Evolutionary conservation across 2,113 vertebrate species (phyloP).

Genomic region (Sakesphorus luctuosus): DNA sequence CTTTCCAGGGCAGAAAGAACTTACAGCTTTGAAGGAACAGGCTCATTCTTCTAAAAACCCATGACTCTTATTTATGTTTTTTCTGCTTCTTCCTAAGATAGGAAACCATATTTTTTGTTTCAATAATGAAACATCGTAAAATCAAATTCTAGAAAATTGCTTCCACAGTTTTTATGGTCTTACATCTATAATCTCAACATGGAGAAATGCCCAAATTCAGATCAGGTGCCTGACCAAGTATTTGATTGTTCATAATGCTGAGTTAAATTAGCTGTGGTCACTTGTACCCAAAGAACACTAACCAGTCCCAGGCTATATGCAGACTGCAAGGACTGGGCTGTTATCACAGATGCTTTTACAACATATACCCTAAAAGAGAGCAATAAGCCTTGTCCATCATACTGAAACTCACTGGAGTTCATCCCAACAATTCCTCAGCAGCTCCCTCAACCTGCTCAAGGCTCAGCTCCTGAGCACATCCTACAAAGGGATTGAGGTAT

Average conservation of each 20-base stretch:
- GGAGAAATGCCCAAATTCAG: constrained; percentile 33
- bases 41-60: neutral
- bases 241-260: constrained; percentile 54
- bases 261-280: constrained; percentile 70
- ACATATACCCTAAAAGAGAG: neutral
- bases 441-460: neutral
- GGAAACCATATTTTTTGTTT: constrained; percentile 62
- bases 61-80: constrained; percentile 38
- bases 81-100: constrained; percentile 48
- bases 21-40: neutral
- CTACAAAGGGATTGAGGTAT: neutral
- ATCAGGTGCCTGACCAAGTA: constrained; percentile 1
- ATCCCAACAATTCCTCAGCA: neutral
- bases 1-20: neutral
- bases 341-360: neutral
- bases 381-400: neutral
- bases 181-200: constrained; percentile 36
- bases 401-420: neutral
- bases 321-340: neutral
- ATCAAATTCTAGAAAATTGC: constrained; percentile 63
- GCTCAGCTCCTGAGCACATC: neutral
- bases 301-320: constrained; percentile 12
- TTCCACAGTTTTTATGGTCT: constrained; percentile 34
- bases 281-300: constrained; percentile 46
- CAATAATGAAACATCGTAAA: constrained; percentile 47